phyloP scores from a whole-genome alignment of 2,113 vertebrate genomes.

The Hipposideros armiger region DNA sequence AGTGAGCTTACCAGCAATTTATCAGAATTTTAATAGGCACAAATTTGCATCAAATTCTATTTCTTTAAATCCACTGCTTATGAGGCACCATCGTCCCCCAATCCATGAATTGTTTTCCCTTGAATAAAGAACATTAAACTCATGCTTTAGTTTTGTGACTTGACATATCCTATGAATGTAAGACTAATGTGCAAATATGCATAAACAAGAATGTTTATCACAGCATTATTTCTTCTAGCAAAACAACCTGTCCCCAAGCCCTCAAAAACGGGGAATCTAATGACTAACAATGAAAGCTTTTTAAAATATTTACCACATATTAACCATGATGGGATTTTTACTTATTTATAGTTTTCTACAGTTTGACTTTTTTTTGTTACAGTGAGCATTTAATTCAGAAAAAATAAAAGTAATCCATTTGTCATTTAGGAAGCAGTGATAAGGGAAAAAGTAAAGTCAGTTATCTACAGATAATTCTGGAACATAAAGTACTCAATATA shows the following conservation, averaged over 20 bases:
- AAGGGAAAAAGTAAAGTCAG: background rate
- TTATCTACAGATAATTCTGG: background rate
- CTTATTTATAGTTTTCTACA: background rate
- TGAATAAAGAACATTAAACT: background rate
- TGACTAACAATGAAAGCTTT: background rate
- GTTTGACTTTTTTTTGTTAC: background rate
- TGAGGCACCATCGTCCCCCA: background rate
- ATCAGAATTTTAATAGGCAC: background rate
- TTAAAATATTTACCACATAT: background rate
- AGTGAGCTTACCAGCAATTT: background rate
- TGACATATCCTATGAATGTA: background rate
- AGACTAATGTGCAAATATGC: background rate
- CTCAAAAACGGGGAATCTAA: background rate
- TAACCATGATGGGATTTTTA: background rate
- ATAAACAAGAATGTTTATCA: background rate
- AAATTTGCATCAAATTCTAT: background rate
- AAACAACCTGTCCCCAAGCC: background rate
- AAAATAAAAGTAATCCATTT: background rate
- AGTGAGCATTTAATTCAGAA: background rate
- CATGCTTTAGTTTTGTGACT: background rate
- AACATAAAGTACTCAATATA: background rate
- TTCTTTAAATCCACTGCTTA: background rate
- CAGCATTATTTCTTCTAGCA: background rate
- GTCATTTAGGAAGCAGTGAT: background rate
- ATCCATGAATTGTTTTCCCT: background rate